Conservation (phyloP, 2,797 vertebrate genomes). For the Fratercula arctica region DNA sequence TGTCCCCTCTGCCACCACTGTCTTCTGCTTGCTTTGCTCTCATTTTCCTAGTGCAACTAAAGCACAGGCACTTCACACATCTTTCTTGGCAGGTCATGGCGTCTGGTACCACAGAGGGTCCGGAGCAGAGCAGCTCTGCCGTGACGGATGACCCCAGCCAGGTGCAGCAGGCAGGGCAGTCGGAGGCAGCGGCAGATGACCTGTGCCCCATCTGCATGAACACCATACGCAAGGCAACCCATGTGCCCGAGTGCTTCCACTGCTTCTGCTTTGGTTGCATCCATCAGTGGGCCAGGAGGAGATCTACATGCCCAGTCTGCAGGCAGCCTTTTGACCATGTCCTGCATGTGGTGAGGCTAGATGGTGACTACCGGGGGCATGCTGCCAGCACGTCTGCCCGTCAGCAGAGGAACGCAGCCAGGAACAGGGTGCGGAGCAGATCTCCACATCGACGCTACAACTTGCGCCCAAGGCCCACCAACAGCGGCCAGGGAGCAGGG, state of each 20-base stretch:
- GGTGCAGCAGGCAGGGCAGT: background rate
- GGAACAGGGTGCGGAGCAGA: background rate
- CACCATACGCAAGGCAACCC: too few relatives aligned
- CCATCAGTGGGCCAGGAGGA: rapidly evolving
- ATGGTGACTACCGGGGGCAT: too few relatives aligned
- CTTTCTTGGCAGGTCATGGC: background rate
- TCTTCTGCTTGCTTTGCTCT: background rate
- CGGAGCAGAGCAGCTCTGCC: background rate
- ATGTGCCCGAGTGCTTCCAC: background rate
- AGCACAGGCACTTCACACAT: too few relatives aligned
- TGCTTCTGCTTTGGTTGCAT: background rate
- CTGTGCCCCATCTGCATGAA: background rate
- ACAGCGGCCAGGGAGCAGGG: rapidly evolving
- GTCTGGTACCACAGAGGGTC: background rate
- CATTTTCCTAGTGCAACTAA: rapidly evolving
- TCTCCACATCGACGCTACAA: too few relatives aligned
- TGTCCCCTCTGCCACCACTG: background rate
- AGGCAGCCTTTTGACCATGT: background rate
- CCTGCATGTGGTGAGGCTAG: background rate
- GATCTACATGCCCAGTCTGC: background rate
- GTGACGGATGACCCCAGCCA: too few relatives aligned
- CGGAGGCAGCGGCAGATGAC: background rate
- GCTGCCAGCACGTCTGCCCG: rapidly evolving
- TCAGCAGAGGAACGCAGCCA: background rate
- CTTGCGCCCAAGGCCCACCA: background rate